Conservation (phyloP, 1,140 invertebrate genomes). For the Drosophila nigromelanica region DNA sequence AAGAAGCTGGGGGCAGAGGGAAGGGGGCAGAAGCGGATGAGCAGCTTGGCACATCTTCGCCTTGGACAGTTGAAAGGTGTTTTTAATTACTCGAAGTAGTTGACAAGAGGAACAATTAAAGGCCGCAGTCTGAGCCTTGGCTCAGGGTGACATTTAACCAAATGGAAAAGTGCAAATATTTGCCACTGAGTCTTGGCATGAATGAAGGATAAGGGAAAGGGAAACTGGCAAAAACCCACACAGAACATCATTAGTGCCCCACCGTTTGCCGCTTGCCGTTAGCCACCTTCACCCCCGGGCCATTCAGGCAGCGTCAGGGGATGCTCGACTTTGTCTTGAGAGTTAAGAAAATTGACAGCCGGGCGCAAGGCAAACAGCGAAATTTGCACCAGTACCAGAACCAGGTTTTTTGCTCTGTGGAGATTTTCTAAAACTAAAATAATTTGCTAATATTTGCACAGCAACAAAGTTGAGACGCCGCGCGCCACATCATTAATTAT, state of each 20-base stretch:
- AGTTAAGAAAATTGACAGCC: conserved; percentile 56
- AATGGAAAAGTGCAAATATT: conserved; percentile 83
- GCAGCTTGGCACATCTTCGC: conserved; percentile 34
- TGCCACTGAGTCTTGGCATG: conserved; percentile 41
- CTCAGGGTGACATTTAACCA: conserved; percentile 70
- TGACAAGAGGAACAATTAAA: conserved; percentile 73
- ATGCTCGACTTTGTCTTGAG: conserved; percentile 41
- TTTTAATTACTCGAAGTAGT: conserved; percentile 79
- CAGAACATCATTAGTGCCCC: conserved; percentile 77
- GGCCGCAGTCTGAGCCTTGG: conserved; percentile 42
- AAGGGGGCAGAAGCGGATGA: not conserved
- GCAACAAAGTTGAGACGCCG: conserved; percentile 61
- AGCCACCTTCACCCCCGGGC: not conserved
- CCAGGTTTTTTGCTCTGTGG: not conserved
- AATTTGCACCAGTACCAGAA: not conserved
- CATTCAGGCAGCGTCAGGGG: conserved; percentile 4
- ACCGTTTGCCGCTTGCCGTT: no score
- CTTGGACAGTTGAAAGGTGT: conserved; percentile 77
- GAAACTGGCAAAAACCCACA: conserved; percentile 59
- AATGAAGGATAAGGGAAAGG: conserved; percentile 9
- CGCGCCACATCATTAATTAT: conserved; percentile 77
- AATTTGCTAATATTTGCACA: conserved; percentile 83
- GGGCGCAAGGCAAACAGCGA: conserved; percentile 49
- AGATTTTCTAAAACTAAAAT: conserved; percentile 79
- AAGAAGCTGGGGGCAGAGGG: not conserved